Evolutionary conservation across 2,888 invertebrate species (phyloP), one percentile per base, ranked within the genome.

Genomic region (Stenchaetothrips biformis): DNA sequence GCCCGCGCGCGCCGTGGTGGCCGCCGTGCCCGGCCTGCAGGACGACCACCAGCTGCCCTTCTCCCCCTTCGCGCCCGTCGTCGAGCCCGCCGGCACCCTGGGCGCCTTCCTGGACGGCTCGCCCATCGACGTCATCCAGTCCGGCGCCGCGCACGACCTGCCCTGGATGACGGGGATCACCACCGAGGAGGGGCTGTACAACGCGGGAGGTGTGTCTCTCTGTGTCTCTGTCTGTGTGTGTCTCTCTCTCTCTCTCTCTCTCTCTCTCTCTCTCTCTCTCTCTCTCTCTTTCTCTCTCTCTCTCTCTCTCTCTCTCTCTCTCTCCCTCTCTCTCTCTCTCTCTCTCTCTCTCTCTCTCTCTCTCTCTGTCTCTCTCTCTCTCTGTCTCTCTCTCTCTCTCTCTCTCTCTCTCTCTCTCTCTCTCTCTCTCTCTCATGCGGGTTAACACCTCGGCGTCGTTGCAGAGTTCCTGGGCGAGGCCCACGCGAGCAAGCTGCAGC

Each of bases 151-250:
- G 83, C 88, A 90, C n/a, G 89, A 92, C 82, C 83, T 92, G 11
- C 95, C 95, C 0, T 92, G 93, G 89, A 89, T 94, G 80, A 89
- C 91, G 1, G 91, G 82, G 74, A 89, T 92, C 79, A 91, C 92
- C 0, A 89, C 90, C 37, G 90, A 93, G 79, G 95, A 95, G 86
- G 94, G 94, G 80, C 87, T 93, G 27, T 93, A 92, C 84, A 93
- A 93, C 48, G 92, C 90, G 74, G 90, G 91, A 84, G 90, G 93
- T 92, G 86, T 86, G 82, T 79, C 2, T 53, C 53, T 53, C 53
- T 53, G 3, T 53, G 3, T 53, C 53, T 53, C 53, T 53, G 3
- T 53, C 53, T 53, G 3, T 53, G 3, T 53, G 3, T 53, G 3
- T 53, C 53, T 53, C 53, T 53, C 53, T 53, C 53, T 53, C 53